Base-by-base conservation (phyloP, 35 echinoderm and acorn worm genomes). In the Nesometra sesokonis region DNA sequence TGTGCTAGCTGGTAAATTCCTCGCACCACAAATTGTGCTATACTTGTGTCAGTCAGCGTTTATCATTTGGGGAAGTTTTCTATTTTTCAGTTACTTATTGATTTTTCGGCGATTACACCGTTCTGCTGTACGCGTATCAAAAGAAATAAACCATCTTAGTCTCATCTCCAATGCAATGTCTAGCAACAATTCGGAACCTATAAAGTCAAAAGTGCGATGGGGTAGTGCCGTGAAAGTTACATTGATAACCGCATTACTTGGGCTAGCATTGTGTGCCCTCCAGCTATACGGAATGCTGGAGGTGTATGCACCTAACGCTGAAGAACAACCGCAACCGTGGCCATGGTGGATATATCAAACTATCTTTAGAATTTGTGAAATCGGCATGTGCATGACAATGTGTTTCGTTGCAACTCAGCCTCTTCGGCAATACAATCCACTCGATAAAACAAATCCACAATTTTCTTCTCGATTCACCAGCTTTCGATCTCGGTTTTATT, bases 331-430 rank as follows among this genome's bases (percentile, higher is more conserved):
- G 27, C 85, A 91, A 29, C 96, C 96, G 0, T 88, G 94, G 47
- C 92, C 96, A 0, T 99, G 96, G 96, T 93, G 90, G 86, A 47
- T 40, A n/a, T 99, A 94, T 82, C 96, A 99, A 85, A 88, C 94
- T 21, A 78, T 87, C 21, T 99, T 99, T 80, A 38, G 96, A 31
- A 15, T 89, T 0, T 84, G 87, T 13, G 96, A 99, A 90, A 88
- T 99, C n/a, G 84, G 86, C 8, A 99, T 99, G 96, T 99, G 92
- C n/a, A 77, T 88, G 0, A 84, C 88, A 8, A 99, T 99, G 96
- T 94, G 96, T 33, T 99, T 88, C 78, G 96, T 99, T 47, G 96
- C 96, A 7, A 99, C 96, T 27, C 96, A 99, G 77, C 96, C 96
- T 19, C 94, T 99, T 84, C 85, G 96, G 30, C 52, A 27, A 67